A percentile compares a stretch with the other conserved stretches of the same genome.
phyloP scores from a whole-genome alignment of 2,113 vertebrate species.

The Tauraco erythrolophus region DNA sequence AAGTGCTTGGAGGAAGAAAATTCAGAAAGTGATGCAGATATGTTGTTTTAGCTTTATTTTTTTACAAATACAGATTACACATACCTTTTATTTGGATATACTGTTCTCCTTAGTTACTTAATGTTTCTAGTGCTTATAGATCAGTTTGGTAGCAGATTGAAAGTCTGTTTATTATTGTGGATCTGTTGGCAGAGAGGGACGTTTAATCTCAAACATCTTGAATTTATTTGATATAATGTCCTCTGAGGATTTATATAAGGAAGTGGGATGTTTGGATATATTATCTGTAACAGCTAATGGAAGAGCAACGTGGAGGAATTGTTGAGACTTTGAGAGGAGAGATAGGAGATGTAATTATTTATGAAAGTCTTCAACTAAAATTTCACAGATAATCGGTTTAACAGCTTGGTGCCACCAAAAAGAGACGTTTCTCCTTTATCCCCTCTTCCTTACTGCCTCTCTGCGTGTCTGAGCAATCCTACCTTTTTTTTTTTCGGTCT shows the following conservation, averaged over 20 bases:
- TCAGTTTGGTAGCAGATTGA: background rate
- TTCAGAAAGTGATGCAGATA: background rate
- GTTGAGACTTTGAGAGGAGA: background rate
- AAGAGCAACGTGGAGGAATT: background rate
- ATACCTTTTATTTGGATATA: background rate
- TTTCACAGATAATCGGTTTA: background rate
- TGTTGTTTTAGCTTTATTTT: background rate
- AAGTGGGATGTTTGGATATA: background rate
- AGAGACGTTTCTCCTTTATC: background rate
- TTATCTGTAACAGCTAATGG: background rate
- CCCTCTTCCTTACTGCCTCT: background rate
- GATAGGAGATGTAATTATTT: background rate
- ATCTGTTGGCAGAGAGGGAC: background rate
- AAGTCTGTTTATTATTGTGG: background rate
- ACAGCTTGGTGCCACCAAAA: background rate
- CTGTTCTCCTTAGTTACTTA: background rate
- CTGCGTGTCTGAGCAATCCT: background rate
- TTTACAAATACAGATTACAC: background rate
- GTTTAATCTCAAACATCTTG: background rate
- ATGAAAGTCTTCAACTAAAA: background rate
- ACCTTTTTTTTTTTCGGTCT: background rate
- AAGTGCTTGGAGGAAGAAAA: background rate
- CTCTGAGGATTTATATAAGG: background rate
- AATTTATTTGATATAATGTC: background rate
- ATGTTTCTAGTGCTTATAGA: background rate